These are phyloP conservation scores for Acleris sparsana DNA, from an alignment of 2,888 invertebrate genomes.

Conservation along the genomic window DNA sequence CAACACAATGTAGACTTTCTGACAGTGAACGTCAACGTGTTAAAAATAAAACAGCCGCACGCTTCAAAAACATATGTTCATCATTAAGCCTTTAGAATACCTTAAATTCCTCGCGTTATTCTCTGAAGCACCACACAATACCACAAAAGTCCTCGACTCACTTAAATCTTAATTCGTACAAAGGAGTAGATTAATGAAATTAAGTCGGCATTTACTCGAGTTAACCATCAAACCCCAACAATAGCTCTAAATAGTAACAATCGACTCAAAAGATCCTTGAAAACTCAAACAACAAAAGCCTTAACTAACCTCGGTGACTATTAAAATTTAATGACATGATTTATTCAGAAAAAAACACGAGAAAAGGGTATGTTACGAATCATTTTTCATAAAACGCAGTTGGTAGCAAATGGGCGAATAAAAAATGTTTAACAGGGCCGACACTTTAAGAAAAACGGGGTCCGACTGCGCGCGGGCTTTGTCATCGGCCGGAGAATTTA, in stretches of 20 bases:
- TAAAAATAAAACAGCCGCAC: conserved; percentile 54
- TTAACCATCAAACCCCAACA: conserved; percentile 73
- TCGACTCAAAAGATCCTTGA: conserved; percentile 75
- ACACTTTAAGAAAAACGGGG: conserved; percentile 82
- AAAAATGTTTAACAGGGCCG: conserved; percentile 81
- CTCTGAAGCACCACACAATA: conserved; percentile 58
- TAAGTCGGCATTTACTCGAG: conserved; percentile 81
- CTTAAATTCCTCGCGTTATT: conserved; percentile 70
- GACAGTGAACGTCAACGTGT: conserved; percentile 8
- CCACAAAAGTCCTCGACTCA: conserved; percentile 73
- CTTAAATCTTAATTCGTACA: conserved; percentile 83
- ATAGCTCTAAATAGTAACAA: conserved; percentile 80
- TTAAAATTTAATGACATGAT: conserved; percentile 84
- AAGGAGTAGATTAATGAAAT: conserved; percentile 82
- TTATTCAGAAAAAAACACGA: conserved; percentile 76
- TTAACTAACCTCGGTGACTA: conserved; percentile 83
- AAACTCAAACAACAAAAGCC: conserved; percentile 73
- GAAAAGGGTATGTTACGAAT: conserved; percentile 81
- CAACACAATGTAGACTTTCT: too few relatives aligned
- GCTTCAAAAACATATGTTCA: conserved; percentile 66
- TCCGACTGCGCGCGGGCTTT: conserved; percentile 73
- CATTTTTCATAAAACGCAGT: conserved; percentile 84
- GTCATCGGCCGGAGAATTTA: conserved; percentile 79
- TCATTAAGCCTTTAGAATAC: conserved; percentile 73
- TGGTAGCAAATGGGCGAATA: conserved; percentile 83